Evolutionary conservation across 2,888 invertebrate species (phyloP), one percentile per base, ranked within the genome.

Genomic region (Erebia epiphron): DNA sequence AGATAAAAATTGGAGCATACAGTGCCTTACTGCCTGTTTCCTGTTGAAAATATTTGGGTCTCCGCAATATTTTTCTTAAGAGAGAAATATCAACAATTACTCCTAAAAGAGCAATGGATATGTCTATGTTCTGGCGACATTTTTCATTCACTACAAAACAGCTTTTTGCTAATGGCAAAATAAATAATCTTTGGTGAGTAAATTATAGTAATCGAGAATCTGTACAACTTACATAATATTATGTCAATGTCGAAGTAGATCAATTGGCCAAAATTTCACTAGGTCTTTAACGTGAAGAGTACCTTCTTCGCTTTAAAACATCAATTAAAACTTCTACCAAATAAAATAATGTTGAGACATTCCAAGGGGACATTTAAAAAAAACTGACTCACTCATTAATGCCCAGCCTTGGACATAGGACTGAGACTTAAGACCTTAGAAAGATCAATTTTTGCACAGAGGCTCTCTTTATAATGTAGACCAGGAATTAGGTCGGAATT

Each of bases 1-100:
- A 63, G 66, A 72, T 74, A 74, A 72, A 72, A 76, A 74, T 77
- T 75, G 72, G 73, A 77, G 69, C 68, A 58, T 49, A 60, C 64
- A 67, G n/a, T 58, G 41, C 69, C 58, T 67, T 50, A 67, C 64
- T 64, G 67, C 26, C 54, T 50, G 65, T 52, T 41, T 67, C 56
- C 65, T 65, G 64, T 52, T 70, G 66, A 72, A 73, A 74, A 74
- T 72, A 72, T 74, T 65, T 74, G 66, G 69, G 72, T 74, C 62
- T 62, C 54, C 61, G 69, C 67, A 65, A 66, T 66, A 70, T 66
- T 68, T 65, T 70, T 67, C 67, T 58, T 58, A 58, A 67, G 57
- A 62, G 62, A 54, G 61, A 68, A 61, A 61, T 61, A 52, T 61
- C 57, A 46, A n/a, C 41, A 66, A 67, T 58, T 67, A 46, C 56